Base-by-base conservation (phyloP, 2,888 invertebrate species). In the Philereme vetulata region DNA sequence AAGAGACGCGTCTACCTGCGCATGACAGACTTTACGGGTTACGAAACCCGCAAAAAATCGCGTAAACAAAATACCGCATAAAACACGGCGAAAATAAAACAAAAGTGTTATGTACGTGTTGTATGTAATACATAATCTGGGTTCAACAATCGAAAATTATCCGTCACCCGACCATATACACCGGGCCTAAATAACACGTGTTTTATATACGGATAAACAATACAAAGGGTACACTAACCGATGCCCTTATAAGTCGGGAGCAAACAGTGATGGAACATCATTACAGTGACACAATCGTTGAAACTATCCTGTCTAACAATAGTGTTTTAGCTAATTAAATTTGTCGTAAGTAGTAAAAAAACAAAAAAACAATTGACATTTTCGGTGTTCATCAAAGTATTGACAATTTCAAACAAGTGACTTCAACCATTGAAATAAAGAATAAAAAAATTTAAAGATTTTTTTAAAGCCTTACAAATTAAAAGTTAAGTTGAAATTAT, bases 1-100 rank as follows among this genome's bases (percentile, higher is more conserved):
- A 50, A 34, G 53, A 61, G 50, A n/a, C 61, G 61, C 50, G 54
- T 10, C 21, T 45, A 48, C 54, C 40, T 51, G 36, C 48, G 48
- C 62, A 44, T 62, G 57, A 51, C 50, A n/a, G 32, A 8, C 11
- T 44, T 44, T 6, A 6, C 5, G 11, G 7, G 11, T 6, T 21
- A 21, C 21, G 2, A 21, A 21, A 21, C 21, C 21, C 21, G 21
- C 21, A 21, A 21, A 21, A 21, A 21, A 36, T 3, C 5, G 6
- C 36, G 6, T 36, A 36, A 36, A 8, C 36, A 5, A 7, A 36
- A 5, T 36, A 36, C 5, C 36, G 36, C 5, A 36, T 36, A 42
- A 42, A 42, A 42, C 4, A n/a, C 10, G 42, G 21, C 1, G 21
- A 21, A 21, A 21, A 21, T 21, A 21, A 21, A 21, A 21, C 21